Percentiles rank a stretch among this genome's conserved stretches.
Evolutionary conservation across 1,140 invertebrate genomes (phyloP).

Genomic region (Parasteatoda tepidariorum): DNA sequence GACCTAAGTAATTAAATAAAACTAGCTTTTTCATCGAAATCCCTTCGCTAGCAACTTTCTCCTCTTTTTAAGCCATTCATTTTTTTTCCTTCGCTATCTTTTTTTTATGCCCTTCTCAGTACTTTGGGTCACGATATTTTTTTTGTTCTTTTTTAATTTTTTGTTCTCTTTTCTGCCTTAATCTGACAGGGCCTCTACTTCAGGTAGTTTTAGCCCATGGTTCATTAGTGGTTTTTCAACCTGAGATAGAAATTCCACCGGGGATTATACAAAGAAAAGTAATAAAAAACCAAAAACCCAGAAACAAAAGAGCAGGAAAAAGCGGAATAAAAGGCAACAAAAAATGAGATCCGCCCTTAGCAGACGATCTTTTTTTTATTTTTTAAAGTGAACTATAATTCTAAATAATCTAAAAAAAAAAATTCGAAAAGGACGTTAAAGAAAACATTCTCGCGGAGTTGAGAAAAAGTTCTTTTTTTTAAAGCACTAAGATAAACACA

Average conservation of each 20-base stretch:
- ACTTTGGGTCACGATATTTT: background rate
- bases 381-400: background rate
- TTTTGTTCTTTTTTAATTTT: background rate
- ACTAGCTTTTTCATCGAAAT: background rate
- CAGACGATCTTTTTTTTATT: too few species aligned
- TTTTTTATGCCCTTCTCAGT: background rate
- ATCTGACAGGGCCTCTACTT: conserved; percentile 15
- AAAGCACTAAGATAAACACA: conserved; percentile 51
- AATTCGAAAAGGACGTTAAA: background rate
- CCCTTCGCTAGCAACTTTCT: background rate
- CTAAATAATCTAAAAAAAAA: background rate
- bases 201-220: background rate
- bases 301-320: background rate
- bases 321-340: background rate
- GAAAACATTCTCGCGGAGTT: background rate
- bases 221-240: conserved; percentile 44
- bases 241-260: conserved; percentile 3
- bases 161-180: background rate
- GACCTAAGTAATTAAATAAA: background rate
- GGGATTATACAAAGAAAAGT: conserved; percentile 16
- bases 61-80: background rate
- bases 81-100: background rate
- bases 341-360: background rate
- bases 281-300: background rate
- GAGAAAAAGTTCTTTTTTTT: background rate